phyloP scores from a whole-genome alignment of 1,140 invertebrate species.

The Rhagoletis zephyria region DNA sequence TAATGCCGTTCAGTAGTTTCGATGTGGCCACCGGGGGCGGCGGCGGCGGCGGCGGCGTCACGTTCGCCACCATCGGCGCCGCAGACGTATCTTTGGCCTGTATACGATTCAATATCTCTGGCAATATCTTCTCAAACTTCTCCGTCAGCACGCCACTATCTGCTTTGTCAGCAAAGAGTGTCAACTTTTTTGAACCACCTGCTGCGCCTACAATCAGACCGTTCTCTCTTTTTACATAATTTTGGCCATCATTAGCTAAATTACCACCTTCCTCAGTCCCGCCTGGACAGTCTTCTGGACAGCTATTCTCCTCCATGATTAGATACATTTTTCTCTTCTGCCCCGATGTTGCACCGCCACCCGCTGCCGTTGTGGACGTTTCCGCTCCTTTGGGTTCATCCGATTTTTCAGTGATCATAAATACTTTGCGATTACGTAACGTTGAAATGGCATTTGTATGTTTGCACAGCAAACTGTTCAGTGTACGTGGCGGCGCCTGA shows the following conservation, averaged over 20 bases:
- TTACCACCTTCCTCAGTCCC: not conserved
- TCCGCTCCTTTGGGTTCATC: conserved; percentile 54
- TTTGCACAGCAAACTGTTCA: conserved; percentile 56
- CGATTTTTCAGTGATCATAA: conserved; percentile 67
- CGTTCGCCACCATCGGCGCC: not conserved
- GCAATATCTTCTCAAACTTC: conserved; percentile 68
- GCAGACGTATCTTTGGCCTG: conserved; percentile 59
- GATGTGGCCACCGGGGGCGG: not conserved
- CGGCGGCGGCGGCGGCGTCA: not conserved
- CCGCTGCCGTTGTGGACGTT: not conserved
- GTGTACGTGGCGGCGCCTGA: conserved; percentile 32
- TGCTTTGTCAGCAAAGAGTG: conserved; percentile 66
- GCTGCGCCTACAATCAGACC: not conserved
- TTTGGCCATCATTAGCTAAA: conserved; percentile 12
- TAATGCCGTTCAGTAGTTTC: conserved; percentile 34
- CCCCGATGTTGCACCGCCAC: not conserved
- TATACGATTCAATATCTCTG: conserved; percentile 67
- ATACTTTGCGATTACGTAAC: conserved; percentile 64
- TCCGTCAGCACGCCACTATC: conserved; percentile 62
- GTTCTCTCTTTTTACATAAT: conserved; percentile 55
- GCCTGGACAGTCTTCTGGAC: not conserved
- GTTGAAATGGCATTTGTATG: conserved; percentile 56
- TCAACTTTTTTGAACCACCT: conserved; percentile 61
- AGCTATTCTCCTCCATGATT: conserved; percentile 68
- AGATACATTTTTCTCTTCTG: conserved; percentile 70